These are phyloP conservation scores for Polydrusus cervinus DNA, from an alignment of 2,888 invertebrate genomes.

Conservation along the genomic window DNA sequence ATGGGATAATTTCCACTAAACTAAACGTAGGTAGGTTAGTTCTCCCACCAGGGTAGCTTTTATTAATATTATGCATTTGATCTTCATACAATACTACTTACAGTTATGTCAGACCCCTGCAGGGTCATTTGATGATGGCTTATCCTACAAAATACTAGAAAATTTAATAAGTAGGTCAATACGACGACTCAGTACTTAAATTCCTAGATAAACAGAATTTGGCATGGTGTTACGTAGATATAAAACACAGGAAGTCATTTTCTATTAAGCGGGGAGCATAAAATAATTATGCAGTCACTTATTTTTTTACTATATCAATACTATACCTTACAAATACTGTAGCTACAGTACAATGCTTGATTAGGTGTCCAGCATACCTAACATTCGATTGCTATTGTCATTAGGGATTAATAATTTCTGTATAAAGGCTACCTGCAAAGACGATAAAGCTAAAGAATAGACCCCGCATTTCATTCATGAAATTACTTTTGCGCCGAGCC, in stretches of 20 bases:
- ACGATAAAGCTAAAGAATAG: too few relatives aligned
- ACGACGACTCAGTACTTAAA: slow-evolving; percentile 21
- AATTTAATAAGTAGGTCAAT: slow-evolving; percentile 17
- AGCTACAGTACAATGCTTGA: too few relatives aligned
- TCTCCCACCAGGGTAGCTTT: slow-evolving; percentile 7
- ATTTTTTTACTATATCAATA: too few relatives aligned
- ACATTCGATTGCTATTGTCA: too few relatives aligned
- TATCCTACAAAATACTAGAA: slow-evolving; percentile 48
- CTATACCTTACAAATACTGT: too few relatives aligned
- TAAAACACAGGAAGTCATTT: background rate
- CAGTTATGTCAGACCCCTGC: slow-evolving; percentile 47
- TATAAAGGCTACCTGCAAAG: too few relatives aligned
- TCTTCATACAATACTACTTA: slow-evolving; percentile 28
- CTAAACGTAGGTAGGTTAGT: slow-evolving; percentile 1
- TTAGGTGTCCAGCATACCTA: too few relatives aligned
- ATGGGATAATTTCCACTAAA: slow-evolving; percentile 2
- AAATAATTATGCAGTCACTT: background rate
- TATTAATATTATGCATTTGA: background rate
- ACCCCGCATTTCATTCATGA: too few relatives aligned
- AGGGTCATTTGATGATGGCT: slow-evolving; percentile 39
- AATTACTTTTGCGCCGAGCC: too few relatives aligned
- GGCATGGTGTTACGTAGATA: background rate
- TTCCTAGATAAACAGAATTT: slow-evolving; percentile 37
- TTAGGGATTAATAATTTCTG: too few relatives aligned
- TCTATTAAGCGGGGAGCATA: background rate